Base-by-base conservation (phyloP, 1,140 invertebrate species). In the Macrobrachium rosenbergii region DNA sequence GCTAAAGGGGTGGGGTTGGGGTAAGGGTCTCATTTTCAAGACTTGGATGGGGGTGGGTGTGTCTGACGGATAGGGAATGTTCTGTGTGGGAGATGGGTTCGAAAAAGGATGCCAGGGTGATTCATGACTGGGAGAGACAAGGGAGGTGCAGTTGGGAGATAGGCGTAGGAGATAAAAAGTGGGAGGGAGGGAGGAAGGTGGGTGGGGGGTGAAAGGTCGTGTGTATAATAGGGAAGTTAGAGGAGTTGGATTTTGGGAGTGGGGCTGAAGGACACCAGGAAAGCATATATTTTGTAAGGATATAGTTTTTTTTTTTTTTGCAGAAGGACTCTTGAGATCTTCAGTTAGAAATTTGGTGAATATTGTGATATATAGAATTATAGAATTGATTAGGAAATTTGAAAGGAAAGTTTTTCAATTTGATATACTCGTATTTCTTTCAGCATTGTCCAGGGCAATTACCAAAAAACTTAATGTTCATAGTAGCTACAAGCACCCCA, bases 131-230 rank as follows among this genome's bases (percentile, higher is more conserved):
- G 37, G 64, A 43, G 37, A 17, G 45, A 37, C 17, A 45, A 19
- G 16, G 19, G n/a, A 17, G 72, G 17, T 67, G 23, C 16, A 63
- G 23, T 43, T 23, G 67, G 78, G 64, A 37, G 67, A 63, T 64
- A 58, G 17, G 21, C 59, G 58, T 62, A 60, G 23, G 58, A 79
- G 58, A 62, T 58, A 62, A 60, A 62, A 52, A 77, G 6, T 16
- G 23, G 52, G 76, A 78, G 76, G 60, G 76, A 78, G 76, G n/a
- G 76, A 21, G 76, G n/a, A 37, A 43, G 43, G 16, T 16, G 21
- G 28, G 7, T 5, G 21, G 37, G 37, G 52, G 21, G 45, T 5
- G 16, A 10, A 37, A 45, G 73, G 73, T 16, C 5, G 75, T 1
- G 21, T 28, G 21, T 7, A 6, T 37, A 43, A 37, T 6, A 37